These are phyloP conservation scores for Microplitis mediator DNA, from an alignment of 1,140 invertebrate genomes.

Conservation along the genomic window DNA sequence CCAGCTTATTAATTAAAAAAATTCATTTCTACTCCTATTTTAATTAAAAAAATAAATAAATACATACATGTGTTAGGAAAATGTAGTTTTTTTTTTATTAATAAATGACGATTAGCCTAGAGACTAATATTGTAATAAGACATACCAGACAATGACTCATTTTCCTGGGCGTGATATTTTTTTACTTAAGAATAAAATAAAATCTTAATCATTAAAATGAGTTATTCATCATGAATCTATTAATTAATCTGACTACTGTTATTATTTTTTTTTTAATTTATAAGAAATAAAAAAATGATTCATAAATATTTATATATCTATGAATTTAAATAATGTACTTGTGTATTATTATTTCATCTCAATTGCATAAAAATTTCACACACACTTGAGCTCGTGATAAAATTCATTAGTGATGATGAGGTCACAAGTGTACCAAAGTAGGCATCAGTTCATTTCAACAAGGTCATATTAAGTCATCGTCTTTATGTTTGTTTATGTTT, in stretches of 20 bases:
- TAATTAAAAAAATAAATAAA: no score
- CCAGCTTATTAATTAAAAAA: no score
- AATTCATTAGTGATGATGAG: background rate
- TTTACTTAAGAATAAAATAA: background rate
- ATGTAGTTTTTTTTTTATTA: background rate
- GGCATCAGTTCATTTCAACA: background rate
- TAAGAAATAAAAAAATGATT: background rate
- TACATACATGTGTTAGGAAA: no score
- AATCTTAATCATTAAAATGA: background rate
- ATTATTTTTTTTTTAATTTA: background rate
- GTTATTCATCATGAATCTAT: background rate
- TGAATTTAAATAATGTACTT: background rate
- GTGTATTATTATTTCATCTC: background rate
- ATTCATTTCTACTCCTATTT: no score
- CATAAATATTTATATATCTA: no score
- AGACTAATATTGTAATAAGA: conserved; percentile 2
- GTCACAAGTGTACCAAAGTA: conserved; percentile 27
- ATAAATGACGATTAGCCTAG: background rate
- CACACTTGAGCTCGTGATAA: background rate
- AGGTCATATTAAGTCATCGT: conserved; percentile 9
- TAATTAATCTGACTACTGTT: no score
- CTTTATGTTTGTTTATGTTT: conserved; percentile 12
- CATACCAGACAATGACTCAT: conserved; percentile 21
- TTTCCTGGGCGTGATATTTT: conserved; percentile 18
- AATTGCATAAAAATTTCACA: conserved; percentile 1